Conservation (phyloP, 2,797 vertebrate species). For the Pelochelys cantorii region DNA sequence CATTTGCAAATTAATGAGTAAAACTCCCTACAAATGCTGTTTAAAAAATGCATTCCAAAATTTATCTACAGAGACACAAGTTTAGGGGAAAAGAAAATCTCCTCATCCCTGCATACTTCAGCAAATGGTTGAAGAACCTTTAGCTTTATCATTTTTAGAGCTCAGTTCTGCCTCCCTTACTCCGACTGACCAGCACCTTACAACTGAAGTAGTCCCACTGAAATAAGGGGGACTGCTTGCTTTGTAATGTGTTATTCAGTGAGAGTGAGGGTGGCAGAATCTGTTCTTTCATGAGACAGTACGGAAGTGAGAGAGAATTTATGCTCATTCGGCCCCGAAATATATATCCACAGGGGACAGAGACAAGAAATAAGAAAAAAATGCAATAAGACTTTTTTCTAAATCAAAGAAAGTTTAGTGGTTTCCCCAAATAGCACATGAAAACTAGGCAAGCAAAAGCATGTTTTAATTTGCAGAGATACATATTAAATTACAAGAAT, state of each 20-base stretch:
- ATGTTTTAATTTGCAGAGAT: neutral
- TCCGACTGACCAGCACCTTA: neutral
- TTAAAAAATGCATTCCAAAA: neutral
- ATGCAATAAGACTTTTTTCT: neutral
- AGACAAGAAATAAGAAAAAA: neutral
- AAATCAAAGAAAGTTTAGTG: neutral
- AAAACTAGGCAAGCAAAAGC: neutral
- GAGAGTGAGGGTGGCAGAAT: neutral
- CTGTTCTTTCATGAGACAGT: neutral
- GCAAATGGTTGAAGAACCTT: neutral
- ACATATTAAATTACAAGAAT: neutral
- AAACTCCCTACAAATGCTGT: neutral
- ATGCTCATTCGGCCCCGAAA: neutral
- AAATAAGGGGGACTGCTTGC: neutral
- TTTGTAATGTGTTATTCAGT: neutral
- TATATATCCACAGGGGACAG: neutral
- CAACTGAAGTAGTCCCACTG: neutral
- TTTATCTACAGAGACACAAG: neutral
- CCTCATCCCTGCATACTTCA: neutral
- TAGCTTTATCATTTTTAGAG: neutral
- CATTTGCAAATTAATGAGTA: neutral
- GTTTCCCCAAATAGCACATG: neutral
- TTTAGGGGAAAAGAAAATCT: neutral
- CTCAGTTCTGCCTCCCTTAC: neutral
- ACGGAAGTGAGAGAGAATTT: conserved; percentile 6